Percentiles rank a stretch among this genome's conserved stretches.
Conservation (phyloP, 2,797 vertebrate genomes). For the Spizella passerina region DNA sequence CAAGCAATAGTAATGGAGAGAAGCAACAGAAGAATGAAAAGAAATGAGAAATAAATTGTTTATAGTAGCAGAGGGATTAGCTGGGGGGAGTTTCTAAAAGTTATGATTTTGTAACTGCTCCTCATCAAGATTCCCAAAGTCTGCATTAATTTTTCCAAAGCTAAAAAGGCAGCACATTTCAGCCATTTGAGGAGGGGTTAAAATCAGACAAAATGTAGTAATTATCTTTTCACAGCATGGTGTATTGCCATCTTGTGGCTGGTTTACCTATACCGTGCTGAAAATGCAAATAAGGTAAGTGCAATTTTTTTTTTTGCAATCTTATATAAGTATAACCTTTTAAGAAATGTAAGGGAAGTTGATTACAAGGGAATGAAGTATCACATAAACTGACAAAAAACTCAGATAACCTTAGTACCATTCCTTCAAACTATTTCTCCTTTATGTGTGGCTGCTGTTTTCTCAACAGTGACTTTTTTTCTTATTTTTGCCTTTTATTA, state of each 20-base stretch:
- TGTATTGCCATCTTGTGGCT: slow-evolving; percentile 61
- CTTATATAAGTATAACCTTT: not conserved
- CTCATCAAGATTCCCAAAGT: not conserved
- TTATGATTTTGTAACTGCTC: not conserved
- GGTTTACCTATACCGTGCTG: not conserved
- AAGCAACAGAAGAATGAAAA: not conserved
- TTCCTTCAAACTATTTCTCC: not conserved
- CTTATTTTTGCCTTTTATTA: not conserved
- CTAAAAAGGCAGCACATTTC: not conserved
- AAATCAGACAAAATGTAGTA: not conserved
- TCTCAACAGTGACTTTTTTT: not conserved
- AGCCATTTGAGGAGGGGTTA: not conserved
- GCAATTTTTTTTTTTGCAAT: not conserved
- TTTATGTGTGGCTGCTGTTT: not conserved
- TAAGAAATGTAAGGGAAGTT: not conserved
- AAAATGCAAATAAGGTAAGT: not conserved
- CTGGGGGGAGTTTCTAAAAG: not conserved
- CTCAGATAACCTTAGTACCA: not conserved
- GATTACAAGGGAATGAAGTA: not conserved
- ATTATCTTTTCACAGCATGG: not conserved
- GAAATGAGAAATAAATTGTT: not conserved
- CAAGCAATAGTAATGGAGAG: not conserved
- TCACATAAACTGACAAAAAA: not conserved
- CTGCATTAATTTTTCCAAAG: not conserved
- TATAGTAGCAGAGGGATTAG: not conserved